Base-by-base conservation (phyloP, 2,113 vertebrate species). In the Poeciliopsis turrubarensis region DNA sequence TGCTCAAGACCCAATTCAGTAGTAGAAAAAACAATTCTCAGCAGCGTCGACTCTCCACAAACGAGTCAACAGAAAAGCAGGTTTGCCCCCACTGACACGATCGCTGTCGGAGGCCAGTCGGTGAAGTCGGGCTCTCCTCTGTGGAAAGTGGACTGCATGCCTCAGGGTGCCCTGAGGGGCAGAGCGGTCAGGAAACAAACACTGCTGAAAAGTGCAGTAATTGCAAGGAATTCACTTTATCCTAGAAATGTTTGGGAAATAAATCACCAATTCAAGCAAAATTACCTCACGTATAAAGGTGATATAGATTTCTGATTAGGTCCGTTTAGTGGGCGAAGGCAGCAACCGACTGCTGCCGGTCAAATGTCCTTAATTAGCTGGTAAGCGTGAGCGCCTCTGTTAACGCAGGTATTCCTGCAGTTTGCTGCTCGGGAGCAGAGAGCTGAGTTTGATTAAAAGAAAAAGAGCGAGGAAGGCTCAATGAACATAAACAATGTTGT, bases 81-180 rank as follows among this genome's bases (percentile, higher is more conserved):
- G 76, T 73, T 27, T 29, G 84, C 85, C 71, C 77, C 77, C 85
- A 70, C 81, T 65, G 79, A 83, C 80, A 70, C 70, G 66, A 34
- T 78, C 81, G 80, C 79, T 77, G 77, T 70, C 39, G 17, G 73
- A 69, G 64, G 51, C 14, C 70, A 25, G 41, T 61, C 25, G 31
- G 72, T 74, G 84, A 86, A 84, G 80, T 78, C 10, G 0, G 57
- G 32, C 67, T 47, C 57, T 72, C 63, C 62, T 57, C 60, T 65
- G 69, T 65, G 64, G 62, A 66, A 54, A 65, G 66, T 22, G 70
- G 65, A 84, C 73, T 41, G 22, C 25, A 75, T 60, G 30, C 62
- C 70, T 69, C 71, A 41, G 61, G 26, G 1, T 57, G 32, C 9
- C 60, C 44, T 64, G 19, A 57, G 22, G 51, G 25, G 8, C 51